Conservation (phyloP, 1,140 invertebrate genomes). For the Muscidifurax raptorellus region DNA sequence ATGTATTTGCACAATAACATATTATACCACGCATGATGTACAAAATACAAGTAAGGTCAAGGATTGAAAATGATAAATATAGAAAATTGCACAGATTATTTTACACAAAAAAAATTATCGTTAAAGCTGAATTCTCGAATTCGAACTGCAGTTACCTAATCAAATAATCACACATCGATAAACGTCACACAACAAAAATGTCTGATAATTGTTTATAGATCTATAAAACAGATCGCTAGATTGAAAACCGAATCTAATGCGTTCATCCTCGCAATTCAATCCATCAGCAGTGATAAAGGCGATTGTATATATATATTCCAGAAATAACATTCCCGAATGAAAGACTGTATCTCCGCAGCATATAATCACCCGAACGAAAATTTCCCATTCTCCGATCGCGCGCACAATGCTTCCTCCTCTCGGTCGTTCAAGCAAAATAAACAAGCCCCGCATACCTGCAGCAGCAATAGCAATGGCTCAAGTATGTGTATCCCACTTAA, state of each 20-base stretch:
- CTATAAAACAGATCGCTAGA: not conserved
- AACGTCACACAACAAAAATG: too few species aligned
- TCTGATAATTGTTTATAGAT: too few species aligned
- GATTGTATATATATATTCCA: not conserved
- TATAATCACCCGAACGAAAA: slow-evolving; percentile 6
- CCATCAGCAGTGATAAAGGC: not conserved
- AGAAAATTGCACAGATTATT: too few species aligned
- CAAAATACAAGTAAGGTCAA: not conserved
- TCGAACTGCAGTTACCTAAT: too few species aligned
- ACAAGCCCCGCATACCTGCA: slow-evolving; percentile 15
- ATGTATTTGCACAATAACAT: not conserved
- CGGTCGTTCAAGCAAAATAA: not conserved
- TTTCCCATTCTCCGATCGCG: not conserved
- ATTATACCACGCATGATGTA: not conserved
- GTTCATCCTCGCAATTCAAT: not conserved
- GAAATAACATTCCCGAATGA: not conserved
- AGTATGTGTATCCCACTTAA: slow-evolving; percentile 1
- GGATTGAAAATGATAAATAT: not conserved
- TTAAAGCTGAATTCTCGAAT: too few species aligned
- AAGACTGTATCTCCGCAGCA: not conserved
- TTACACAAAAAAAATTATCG: too few species aligned
- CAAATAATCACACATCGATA: too few species aligned
- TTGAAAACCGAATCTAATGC: not conserved
- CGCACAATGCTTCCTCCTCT: slow-evolving; percentile 16
- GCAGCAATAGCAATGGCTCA: not conserved